Evolutionary conservation across 2,113 vertebrate genomes (phyloP).

Genomic region (Microcebus tavaratra): DNA sequence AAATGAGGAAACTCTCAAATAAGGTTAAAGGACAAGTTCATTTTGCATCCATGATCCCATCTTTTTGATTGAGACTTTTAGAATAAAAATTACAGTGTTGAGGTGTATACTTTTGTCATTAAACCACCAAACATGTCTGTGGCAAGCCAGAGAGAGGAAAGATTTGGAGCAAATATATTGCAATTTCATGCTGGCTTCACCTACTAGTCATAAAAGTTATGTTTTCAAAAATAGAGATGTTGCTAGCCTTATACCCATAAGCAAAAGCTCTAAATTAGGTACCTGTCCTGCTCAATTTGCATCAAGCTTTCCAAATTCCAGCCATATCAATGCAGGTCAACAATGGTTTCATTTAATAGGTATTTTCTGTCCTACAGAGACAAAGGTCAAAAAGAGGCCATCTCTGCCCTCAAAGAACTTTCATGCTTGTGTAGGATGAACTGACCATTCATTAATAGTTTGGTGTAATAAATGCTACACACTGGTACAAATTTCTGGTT

Average conservation of each 20-base stretch:
- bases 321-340: background rate
- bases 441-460: background rate
- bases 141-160: background rate
- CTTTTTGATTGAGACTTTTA: constrained; percentile 1
- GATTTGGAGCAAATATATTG: background rate
- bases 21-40: background rate
- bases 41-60: background rate
- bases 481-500: background rate
- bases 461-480: background rate
- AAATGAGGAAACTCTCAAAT: constrained; percentile 11
- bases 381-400: background rate
- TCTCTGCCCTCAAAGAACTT: background rate
- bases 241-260: background rate
- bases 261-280: background rate
- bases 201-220: background rate
- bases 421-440: background rate
- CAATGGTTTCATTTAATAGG: background rate
- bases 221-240: background rate
- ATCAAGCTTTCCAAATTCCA: background rate
- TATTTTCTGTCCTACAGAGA: background rate
- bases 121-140: background rate
- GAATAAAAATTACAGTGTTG: background rate
- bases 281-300: background rate
- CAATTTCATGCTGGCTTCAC: background rate
- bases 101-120: background rate